phyloP scores from a whole-genome alignment of 2,797 vertebrate species.

The Danio jaintianensis region DNA sequence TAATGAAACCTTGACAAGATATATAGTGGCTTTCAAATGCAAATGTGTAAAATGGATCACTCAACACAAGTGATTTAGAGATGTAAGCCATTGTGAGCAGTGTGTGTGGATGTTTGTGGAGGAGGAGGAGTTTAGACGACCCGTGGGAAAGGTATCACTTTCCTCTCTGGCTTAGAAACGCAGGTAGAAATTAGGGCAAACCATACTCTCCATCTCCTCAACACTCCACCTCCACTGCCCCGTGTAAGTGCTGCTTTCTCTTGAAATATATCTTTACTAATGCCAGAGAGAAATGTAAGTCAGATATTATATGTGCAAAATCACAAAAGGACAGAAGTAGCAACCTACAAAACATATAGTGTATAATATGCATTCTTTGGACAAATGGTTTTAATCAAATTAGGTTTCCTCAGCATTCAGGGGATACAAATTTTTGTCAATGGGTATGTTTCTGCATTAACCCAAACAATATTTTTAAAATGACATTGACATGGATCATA shows the following conservation, averaged over 20 bases:
- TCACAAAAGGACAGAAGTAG: slow-evolving; percentile 20
- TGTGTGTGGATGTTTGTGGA: slow-evolving; percentile 26
- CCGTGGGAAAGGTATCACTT: slow-evolving; percentile 48
- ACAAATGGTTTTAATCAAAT: too few species aligned
- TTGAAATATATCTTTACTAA: slow-evolving; percentile 8
- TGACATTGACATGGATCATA: too few species aligned
- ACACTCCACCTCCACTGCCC: not conserved
- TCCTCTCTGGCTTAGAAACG: slow-evolving; percentile 31
- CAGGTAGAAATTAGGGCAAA: slow-evolving; percentile 53
- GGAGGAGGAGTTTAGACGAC: slow-evolving; percentile 1
- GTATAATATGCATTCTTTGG: too few species aligned
- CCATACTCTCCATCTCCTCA: slow-evolving; percentile 22
- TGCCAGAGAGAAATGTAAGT: not conserved
- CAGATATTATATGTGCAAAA: slow-evolving; percentile 1
- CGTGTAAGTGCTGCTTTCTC: not conserved
- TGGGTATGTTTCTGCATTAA: too few species aligned
- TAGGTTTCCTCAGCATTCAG: too few species aligned
- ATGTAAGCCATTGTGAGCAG: not conserved
- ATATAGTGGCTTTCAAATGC: slow-evolving; percentile 32
- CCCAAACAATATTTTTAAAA: too few species aligned
- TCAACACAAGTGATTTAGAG: slow-evolving; percentile 13
- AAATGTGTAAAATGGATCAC: slow-evolving; percentile 46
- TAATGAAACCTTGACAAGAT: slow-evolving; percentile 5
- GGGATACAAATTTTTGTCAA: too few species aligned
- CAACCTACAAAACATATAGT: too few species aligned